phyloP scores from a whole-genome alignment of 2,113 vertebrate species.

The Clarias macrocephalus region DNA sequence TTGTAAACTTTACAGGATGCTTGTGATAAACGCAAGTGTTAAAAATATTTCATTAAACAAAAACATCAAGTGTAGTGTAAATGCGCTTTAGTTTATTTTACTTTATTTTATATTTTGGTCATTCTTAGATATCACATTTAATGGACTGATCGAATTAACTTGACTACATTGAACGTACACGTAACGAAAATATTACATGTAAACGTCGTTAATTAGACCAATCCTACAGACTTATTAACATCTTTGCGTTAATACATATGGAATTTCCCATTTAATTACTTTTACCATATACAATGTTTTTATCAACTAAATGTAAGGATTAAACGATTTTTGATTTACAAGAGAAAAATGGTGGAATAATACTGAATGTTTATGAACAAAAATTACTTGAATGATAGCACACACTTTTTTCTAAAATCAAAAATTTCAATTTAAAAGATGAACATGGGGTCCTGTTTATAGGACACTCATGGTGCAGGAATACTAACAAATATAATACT shows the following conservation, averaged over 20 bases:
- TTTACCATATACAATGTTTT: not conserved
- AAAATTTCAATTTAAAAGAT: not conserved
- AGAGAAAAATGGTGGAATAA: not conserved
- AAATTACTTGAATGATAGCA: not conserved
- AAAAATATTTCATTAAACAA: not conserved
- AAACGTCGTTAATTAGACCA: not conserved
- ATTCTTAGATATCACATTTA: not conserved
- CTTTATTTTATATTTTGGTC: not conserved
- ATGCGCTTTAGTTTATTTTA: not conserved
- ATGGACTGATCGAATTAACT: not conserved
- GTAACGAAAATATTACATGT: not conserved
- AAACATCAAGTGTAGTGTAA: not conserved
- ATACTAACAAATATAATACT: not conserved
- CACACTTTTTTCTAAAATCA: not conserved
- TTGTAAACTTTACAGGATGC: not conserved
- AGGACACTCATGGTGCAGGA: not conserved
- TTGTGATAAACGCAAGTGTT: no score
- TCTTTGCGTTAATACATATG: not conserved
- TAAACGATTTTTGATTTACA: not conserved
- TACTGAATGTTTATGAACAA: not conserved
- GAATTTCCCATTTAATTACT: not conserved
- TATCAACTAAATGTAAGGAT: not conserved
- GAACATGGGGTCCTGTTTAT: not conserved
- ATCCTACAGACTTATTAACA: not conserved
- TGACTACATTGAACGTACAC: not conserved